These are phyloP conservation scores for Antigone vipio DNA, from an alignment of 2,113 vertebrate genomes.

Conservation along the genomic window DNA sequence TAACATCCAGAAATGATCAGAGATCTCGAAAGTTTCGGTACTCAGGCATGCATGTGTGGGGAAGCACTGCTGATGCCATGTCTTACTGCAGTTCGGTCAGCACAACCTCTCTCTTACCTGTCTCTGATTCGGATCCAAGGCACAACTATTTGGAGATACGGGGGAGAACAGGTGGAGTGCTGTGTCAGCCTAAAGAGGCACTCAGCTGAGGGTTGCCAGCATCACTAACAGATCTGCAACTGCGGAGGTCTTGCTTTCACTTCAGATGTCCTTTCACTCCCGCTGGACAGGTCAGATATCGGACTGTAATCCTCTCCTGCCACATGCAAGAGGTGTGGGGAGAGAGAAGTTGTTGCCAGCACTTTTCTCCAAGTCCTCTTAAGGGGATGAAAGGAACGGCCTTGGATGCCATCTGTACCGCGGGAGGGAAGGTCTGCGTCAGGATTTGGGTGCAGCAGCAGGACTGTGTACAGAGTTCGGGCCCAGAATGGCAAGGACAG, in stretches of 20 bases:
- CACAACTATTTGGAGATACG: background rate
- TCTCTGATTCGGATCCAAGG: background rate
- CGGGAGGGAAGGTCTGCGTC: background rate
- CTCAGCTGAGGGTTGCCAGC: background rate
- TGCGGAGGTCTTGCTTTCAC: background rate
- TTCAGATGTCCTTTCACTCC: background rate
- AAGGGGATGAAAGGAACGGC: background rate
- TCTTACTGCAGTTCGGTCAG: background rate
- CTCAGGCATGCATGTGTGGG: rapidly evolving
- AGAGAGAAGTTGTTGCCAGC: background rate
- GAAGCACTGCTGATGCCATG: background rate
- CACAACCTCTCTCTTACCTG: background rate
- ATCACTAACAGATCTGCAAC: background rate
- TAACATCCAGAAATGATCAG: background rate
- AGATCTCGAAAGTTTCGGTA: background rate
- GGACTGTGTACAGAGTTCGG: background rate
- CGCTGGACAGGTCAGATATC: background rate
- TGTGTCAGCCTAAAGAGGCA: background rate
- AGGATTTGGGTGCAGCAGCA: conserved; percentile 8
- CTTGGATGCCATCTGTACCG: background rate
- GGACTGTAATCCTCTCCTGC: background rate
- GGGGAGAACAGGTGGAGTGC: background rate
- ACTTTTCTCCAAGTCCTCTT: background rate
- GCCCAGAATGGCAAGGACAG: conserved; percentile 45
- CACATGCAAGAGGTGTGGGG: background rate